Percentiles rank a stretch among this genome's conserved stretches.
Conservation (phyloP, 2,113 vertebrate genomes). For the Grus americana region DNA sequence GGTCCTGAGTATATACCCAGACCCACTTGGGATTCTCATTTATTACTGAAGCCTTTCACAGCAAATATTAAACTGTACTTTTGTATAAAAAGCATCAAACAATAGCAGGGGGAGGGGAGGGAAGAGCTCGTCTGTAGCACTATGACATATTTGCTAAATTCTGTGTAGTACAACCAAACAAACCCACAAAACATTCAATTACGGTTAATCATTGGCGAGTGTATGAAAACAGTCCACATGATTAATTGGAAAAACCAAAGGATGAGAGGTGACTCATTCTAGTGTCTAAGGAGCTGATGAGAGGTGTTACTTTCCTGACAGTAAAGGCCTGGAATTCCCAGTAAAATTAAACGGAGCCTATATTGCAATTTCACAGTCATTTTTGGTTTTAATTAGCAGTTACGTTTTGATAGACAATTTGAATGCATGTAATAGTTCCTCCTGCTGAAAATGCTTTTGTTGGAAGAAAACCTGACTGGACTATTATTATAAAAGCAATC, state of each 20-base stretch:
- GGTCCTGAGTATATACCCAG: neutral
- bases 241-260: constrained; percentile 38
- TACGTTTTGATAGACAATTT: constrained; percentile 52
- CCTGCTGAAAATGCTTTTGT: neutral
- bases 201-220: neutral
- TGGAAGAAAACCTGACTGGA: neutral
- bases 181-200: neutral
- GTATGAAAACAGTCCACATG: constrained; percentile 29
- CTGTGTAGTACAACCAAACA: neutral
- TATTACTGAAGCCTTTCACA: neutral
- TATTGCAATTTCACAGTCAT: constrained; percentile 64
- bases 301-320: constrained; percentile 52
- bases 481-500: neutral
- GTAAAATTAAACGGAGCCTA: constrained; percentile 53
- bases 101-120: neutral
- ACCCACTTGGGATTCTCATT: neutral
- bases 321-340: constrained; percentile 13
- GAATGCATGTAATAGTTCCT: constrained; percentile 20
- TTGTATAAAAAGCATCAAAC: neutral
- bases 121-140: neutral
- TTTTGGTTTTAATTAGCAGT: constrained; percentile 69
- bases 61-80: neutral
- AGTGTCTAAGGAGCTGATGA: constrained; percentile 26
- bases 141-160: constrained; percentile 6
- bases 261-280: neutral